These are phyloP conservation scores for Tetranychus piercei DNA, from an alignment of 2,888 invertebrate genomes.

Conservation along the genomic window DNA sequence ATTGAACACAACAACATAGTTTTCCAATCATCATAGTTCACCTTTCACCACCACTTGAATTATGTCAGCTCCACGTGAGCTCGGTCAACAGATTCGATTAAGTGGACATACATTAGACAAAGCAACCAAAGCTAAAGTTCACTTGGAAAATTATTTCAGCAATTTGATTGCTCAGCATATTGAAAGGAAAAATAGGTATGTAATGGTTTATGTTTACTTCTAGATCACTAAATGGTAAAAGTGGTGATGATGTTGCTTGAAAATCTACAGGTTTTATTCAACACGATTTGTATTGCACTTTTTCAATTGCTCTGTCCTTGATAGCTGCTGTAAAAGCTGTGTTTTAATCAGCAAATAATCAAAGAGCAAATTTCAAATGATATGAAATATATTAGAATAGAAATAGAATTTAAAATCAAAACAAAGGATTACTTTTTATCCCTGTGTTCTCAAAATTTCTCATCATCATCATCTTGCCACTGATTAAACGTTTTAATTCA, in stretches of 20 bases:
- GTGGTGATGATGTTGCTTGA: too few species aligned
- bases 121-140: slow-evolving; percentile 93
- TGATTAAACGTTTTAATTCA: neutral
- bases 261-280: too few species aligned
- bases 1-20: neutral
- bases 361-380: too few species aligned
- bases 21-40: neutral
- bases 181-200: slow-evolving; percentile 79
- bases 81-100: slow-evolving; percentile 37
- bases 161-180: slow-evolving; percentile 93
- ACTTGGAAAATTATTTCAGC: slow-evolving; percentile 95
- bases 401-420: too few species aligned
- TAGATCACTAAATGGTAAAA: too few species aligned
- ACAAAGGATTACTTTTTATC: too few species aligned
- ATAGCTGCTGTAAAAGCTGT: too few species aligned
- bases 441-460: neutral
- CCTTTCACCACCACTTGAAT: neutral
- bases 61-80: slow-evolving; percentile 1
- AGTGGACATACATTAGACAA: slow-evolving; percentile 94
- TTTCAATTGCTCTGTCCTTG: too few species aligned
- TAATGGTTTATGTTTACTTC: slow-evolving; percentile 10
- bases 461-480: slow-evolving; percentile 36
- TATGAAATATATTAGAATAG: too few species aligned
- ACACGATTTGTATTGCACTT: too few species aligned
- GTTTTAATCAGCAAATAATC: too few species aligned